Evolutionary conservation across 2,888 invertebrate genomes (phyloP), one percentile per base, ranked within the genome.

Genomic region (Rhamphomyia laevipes): DNA sequence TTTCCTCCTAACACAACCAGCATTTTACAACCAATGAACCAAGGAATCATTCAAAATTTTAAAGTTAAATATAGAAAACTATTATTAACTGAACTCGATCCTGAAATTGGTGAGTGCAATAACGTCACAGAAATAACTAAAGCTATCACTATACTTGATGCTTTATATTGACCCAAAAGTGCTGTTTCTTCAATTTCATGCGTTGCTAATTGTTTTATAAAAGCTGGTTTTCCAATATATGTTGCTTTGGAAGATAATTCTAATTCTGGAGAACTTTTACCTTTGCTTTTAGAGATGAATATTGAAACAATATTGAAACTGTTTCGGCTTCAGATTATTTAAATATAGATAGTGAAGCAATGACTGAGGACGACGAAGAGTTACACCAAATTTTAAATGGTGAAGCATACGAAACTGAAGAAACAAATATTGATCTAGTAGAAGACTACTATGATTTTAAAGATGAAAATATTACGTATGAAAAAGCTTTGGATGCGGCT

Each of bases 321-420:
- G n/a, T n/a, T 44, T 44, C 44, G 44, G 23, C 23, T 43, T 23
- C 2, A 43, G 27, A 43, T 23, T 43, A 43, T 30, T 12, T 43
- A 23, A 43, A 43, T 43, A 43, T 43, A 23, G 43, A 43, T 43
- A 43, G 43, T n/a, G 43, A 43, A 43, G 43, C 30, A 30, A 31
- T 31, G 30, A 43, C 30, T 43, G 43, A 43, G 30, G 43, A 43
- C 16, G 43, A 43, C 15, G 10, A 31, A 4, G 31, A 43, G 27
- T 43, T 43, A 43, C 43, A 43, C 15, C 30, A 43, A 16, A 43
- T 43, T 43, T 43, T 43, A 43, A 43, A 31, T 10, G 43, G 31
- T 30, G 43, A 43, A 43, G 31, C 31, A 43, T 43, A 43, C 31
- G 42, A 42, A 42, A 12, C 42, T 42, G 42, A 42, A 42, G 7